These are phyloP conservation scores for Rutpela maculata DNA, from an alignment of 2,888 invertebrate species.

Conservation along the genomic window DNA sequence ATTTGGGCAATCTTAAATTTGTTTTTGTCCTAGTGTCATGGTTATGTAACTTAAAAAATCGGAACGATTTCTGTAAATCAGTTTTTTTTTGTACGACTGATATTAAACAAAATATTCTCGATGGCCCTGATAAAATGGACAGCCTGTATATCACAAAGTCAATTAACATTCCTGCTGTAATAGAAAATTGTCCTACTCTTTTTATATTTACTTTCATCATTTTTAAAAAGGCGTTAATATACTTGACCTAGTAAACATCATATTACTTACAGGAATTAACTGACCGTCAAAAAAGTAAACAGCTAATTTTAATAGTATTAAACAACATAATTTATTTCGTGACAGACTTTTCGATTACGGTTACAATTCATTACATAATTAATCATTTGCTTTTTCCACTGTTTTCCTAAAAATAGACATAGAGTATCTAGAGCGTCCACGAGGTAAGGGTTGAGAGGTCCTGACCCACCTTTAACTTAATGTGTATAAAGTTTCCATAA, in stretches of 20 bases:
- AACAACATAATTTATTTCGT: conserved; percentile 6
- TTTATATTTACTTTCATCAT: no score
- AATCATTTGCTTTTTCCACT: neutral
- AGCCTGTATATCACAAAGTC: no score
- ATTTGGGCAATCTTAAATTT: no score
- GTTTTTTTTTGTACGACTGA: no score
- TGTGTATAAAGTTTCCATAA: no score
- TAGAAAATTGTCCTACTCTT: no score
- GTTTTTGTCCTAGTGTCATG: no score
- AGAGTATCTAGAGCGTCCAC: neutral
- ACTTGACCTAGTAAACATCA: conserved; percentile 9
- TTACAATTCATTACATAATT: neutral
- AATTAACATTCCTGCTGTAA: no score
- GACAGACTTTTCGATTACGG: neutral
- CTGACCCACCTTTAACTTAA: neutral
- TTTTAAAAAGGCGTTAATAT: neutral
- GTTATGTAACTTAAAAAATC: no score
- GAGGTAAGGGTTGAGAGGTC: neutral
- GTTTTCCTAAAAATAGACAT: neutral
- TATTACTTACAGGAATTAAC: conserved; percentile 15
- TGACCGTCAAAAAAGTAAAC: conserved; percentile 15
- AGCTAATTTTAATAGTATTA: conserved; percentile 19
- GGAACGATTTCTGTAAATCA: no score
- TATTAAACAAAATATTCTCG: no score
- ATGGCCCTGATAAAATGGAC: no score